These are phyloP conservation scores for Drosophila mimetica DNA, from an alignment of 2,888 invertebrate species.

Conservation along the genomic window DNA sequence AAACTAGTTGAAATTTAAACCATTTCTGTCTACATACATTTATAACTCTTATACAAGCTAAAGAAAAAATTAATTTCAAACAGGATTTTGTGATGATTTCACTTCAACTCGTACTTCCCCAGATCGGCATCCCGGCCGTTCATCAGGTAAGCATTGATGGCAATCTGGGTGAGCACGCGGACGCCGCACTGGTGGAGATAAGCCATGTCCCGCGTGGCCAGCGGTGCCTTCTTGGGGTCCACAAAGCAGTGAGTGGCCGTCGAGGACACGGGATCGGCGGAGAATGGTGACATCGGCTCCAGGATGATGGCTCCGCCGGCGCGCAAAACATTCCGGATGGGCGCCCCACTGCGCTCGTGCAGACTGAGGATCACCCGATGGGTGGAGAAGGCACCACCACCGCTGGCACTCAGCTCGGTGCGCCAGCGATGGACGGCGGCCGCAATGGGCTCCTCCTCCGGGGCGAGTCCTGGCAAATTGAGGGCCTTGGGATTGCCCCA, in stretches of 20 bases:
- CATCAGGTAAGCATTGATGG: conserved; percentile 83
- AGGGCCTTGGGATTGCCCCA: conserved; percentile 91
- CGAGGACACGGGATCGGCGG: conserved; percentile 45
- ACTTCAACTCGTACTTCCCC: conserved; percentile 65
- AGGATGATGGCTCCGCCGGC: conserved; percentile 91
- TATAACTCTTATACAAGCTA: not conserved
- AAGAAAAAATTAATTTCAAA: not conserved
- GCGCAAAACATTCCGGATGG: conserved; percentile 89
- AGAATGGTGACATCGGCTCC: conserved; percentile 83
- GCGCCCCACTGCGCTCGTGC: conserved; percentile 85
- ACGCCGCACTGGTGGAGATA: conserved; percentile 71
- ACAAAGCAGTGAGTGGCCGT: conserved; percentile 83
- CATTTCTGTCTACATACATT: not conserved
- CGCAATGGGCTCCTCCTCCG: conserved; percentile 86
- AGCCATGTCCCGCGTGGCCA: conserved; percentile 73
- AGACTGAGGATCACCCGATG: conserved; percentile 87
- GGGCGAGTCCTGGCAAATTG: conserved; percentile 84
- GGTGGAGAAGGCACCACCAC: conserved; percentile 85
- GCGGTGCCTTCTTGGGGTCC: conserved; percentile 78
- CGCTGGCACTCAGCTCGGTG: conserved; percentile 77
- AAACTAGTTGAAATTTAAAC: not conserved
- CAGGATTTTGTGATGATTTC: not conserved
- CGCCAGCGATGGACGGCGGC: conserved; percentile 90
- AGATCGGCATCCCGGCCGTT: conserved; percentile 80
- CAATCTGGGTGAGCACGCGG: conserved; percentile 80